Percentiles rank a stretch among this genome's conserved stretches.
These are phyloP conservation scores for Plebejus melissa DNA, from an alignment of 2,888 invertebrate genomes.

Conservation along the genomic window DNA sequence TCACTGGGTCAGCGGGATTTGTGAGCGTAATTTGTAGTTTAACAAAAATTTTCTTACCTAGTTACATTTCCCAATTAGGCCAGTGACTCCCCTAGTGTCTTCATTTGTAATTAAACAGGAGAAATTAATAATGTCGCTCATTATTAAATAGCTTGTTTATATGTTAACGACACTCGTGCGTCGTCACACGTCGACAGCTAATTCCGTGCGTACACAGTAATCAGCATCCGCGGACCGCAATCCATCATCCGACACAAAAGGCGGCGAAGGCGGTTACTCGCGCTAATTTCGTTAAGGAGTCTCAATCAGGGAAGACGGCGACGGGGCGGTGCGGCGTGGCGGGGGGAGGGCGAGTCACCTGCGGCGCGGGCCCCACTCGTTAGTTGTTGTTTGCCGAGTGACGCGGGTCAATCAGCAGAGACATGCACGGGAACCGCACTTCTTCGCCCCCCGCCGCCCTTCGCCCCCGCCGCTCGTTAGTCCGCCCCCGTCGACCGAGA, in stretches of 20 bases:
- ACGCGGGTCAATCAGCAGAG: conserved; percentile 80
- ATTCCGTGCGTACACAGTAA: conserved; percentile 66
- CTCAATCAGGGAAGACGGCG: conserved; percentile 71
- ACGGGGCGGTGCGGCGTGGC: conserved; percentile 55
- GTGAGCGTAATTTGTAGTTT: not conserved
- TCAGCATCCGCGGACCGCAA: conserved; percentile 74
- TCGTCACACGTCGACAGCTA: conserved; percentile 54
- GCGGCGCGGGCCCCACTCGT: conserved; percentile 76
- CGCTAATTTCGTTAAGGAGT: conserved; percentile 77
- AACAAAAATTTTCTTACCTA: not conserved
- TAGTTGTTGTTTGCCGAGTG: conserved; percentile 79
- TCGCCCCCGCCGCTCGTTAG: conserved; percentile 57
- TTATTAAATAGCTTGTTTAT: not conserved
- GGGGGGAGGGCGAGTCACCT: conserved; percentile 68
- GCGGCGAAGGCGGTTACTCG: conserved; percentile 70
- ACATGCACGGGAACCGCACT: conserved; percentile 79
- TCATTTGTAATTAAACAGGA: not conserved
- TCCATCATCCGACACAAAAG: conserved; percentile 76
- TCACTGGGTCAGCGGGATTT: conserved; percentile 1
- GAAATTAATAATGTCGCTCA: not conserved
- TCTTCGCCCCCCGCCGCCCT: conserved; percentile 61
- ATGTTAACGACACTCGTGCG: conserved; percentile 27
- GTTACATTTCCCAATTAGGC: not conserved
- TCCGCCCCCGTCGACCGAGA: conserved; percentile 77
- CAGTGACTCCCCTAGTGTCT: not conserved